These are phyloP conservation scores for Drosophila persimilis DNA, from an alignment of 1,140 invertebrate genomes.

Conservation along the genomic window DNA sequence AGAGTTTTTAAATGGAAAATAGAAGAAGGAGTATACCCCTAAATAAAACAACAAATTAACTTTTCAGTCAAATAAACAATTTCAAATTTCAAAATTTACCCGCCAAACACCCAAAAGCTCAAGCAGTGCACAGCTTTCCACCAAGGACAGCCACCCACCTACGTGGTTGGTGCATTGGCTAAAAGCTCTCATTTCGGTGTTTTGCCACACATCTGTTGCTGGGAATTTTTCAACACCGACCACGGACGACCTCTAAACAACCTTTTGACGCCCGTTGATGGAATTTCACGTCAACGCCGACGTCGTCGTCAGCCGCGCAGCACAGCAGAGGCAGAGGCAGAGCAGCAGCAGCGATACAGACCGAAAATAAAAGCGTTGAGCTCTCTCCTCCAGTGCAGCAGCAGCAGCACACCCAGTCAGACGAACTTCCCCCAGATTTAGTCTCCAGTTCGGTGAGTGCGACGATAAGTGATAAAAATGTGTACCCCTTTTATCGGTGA, in stretches of 20 bases:
- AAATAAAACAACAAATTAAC: background rate
- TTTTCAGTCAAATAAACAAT: background rate
- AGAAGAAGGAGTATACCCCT: background rate
- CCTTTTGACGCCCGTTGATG: constrained; percentile 53
- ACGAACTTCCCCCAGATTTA: constrained; percentile 55
- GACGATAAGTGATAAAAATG: constrained; percentile 30
- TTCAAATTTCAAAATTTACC: background rate
- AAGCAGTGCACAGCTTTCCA: constrained; percentile 29
- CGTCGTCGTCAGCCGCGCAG: constrained; percentile 17
- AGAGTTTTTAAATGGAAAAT: too few species aligned
- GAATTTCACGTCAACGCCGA: constrained; percentile 63
- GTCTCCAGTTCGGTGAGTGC: constrained; percentile 74
- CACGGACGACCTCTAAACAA: constrained; percentile 75
- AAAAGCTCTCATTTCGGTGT: constrained; percentile 56
- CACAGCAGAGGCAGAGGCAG: constrained; percentile 9
- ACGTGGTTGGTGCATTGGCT: background rate
- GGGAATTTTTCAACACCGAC: constrained; percentile 63
- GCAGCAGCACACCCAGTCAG: constrained; percentile 75
- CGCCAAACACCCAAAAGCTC: constrained; percentile 3
- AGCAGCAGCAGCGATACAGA: constrained; percentile 12
- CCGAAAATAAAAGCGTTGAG: constrained; percentile 71
- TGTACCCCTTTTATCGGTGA: background rate
- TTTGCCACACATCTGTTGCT: constrained; percentile 46
- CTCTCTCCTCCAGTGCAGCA: constrained; percentile 72
- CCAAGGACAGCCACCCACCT: background rate